Evolutionary conservation across 2,113 vertebrate genomes (phyloP).

Genomic region (Etheostoma spectabile): DNA sequence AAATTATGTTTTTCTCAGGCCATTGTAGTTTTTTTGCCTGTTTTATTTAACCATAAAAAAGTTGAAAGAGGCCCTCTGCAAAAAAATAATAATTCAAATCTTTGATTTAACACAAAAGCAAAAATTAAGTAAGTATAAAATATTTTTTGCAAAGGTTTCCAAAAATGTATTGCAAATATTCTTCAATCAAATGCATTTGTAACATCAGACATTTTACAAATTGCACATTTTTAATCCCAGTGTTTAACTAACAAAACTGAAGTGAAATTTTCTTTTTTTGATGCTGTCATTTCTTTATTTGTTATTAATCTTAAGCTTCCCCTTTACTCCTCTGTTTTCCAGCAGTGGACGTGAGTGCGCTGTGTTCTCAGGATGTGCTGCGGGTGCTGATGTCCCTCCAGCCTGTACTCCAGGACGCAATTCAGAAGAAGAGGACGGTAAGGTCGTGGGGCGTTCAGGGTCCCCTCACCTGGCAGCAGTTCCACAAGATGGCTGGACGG

Average conservation of each 20-base stretch:
- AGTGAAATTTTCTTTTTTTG: background rate
- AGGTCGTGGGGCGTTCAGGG: constrained; percentile 98
- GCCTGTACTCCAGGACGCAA: constrained; percentile 96
- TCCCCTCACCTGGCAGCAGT: constrained; percentile 98
- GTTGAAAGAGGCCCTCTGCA: background rate
- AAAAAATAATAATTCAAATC: background rate
- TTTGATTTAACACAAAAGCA: background rate
- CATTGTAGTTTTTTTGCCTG: background rate
- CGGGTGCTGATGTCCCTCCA: constrained; percentile 96
- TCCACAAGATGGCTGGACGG: constrained; percentile 99
- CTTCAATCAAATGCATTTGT: background rate
- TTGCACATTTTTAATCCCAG: background rate
- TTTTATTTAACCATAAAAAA: background rate
- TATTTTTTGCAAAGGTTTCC: too few species aligned
- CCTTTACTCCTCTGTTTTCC: constrained; percentile 30
- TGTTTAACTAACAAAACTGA: background rate
- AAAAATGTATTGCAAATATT: background rate
- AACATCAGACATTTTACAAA: background rate
- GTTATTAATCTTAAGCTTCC: background rate
- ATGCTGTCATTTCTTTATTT: background rate
- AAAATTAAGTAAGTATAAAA: too few species aligned
- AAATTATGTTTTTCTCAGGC: background rate
- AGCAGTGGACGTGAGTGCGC: constrained; percentile 93
- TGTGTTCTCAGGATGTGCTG: constrained; percentile 98
- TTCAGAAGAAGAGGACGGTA: constrained; percentile 96